Base-by-base conservation (phyloP, 2,888 invertebrate genomes). In the Schizaphis graminum region DNA sequence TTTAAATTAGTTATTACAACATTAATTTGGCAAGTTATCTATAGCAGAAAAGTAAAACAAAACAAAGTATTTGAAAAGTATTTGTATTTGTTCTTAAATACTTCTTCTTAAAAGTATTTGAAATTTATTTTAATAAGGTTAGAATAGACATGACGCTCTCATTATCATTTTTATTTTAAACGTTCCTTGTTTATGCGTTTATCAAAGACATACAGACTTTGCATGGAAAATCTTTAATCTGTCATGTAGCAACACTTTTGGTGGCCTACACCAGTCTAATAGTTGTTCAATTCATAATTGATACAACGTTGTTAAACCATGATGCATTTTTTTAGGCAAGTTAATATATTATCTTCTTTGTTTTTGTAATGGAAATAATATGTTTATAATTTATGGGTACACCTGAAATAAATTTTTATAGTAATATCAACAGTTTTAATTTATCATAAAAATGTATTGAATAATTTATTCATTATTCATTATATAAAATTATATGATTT, bases 121-220 rank as follows among this genome's bases (percentile, higher is more conserved):
- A 44, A 44, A 44, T 44, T 44, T 44, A 44, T 44, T 44, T 44
- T 44, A 44, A 44, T n/a, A n/a, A n/a, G n/a, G n/a, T n/a, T n/a
- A n/a, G n/a, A n/a, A 44, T 44, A 44, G 96, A 96, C 94, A 95
- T 97, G 95, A 95, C 96, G 95, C 96, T 96, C 95, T 97, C 97
- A 35, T 96, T 97, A 24, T 96, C 96, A 24, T 97, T 96, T 95
- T 96, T 97, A 35, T 95, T 96, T 93, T 96, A 96, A 44, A 97
- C 97, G 10, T 96, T 96, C 0, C 95, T 96, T 89, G 96, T 96
- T 21, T 97, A 97, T 95, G 95, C 96, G 3, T 95, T 96, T 94
- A 96, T 97, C 57, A 96, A 96, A 26, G 96, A 96, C 95, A 95
- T 97, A 26, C 96, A 96, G 94, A 97, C 97, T 95, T 95, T 96